Base-by-base conservation (phyloP, 2,797 vertebrate genomes). In the Tamandua tetradactyla region DNA sequence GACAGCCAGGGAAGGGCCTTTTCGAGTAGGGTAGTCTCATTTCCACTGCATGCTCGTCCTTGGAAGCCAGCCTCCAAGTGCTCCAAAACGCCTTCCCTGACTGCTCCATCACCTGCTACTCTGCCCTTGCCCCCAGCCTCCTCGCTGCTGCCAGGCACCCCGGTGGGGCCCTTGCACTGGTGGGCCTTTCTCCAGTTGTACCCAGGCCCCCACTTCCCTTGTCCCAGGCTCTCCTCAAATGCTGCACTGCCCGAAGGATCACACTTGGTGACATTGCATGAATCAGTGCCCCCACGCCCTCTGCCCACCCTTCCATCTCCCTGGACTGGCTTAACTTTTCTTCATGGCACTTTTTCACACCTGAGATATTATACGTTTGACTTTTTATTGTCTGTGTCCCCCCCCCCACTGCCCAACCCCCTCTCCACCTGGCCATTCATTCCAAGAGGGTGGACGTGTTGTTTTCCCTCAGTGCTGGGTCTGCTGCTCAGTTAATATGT, bases 101-200 rank as follows among this genome's bases (percentile, higher is more conserved):
- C 22, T 0, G 59, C 23, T 1, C 5, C 10, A 3, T 23, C 30
- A 66, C 27, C 40, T 25, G 7, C n/a, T 4, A 1, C 25, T 30
- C 66, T 15, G 49, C 49, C 18, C 25, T 32, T 9, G 2, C 49
- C 20, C 17, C 14, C 0, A 9, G 7, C 66, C 20, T 35, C 17
- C 25, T 18, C 10, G 57, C n/a, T 47, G 25, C 25, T 47, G 44
- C n/a, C n/a, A n/a, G n/a, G n/a, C 30, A 1, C 32, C 30, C 49
- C 12, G 49, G 49, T 52, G 3, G 49, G 11, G 49, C 3, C 49
- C 14, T 15, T 14, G 12, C 49, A 47, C 49, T 15, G 49, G 49
- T 13, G 12, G 49, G 49, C 49, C 49, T 49, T 14, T 18, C 52
- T 17, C 15, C 15, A 17, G 52, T 15, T 32, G 7, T 11, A 7